These are phyloP conservation scores for Noctua janthina DNA, from an alignment of 2,888 invertebrate genomes.

Conservation along the genomic window DNA sequence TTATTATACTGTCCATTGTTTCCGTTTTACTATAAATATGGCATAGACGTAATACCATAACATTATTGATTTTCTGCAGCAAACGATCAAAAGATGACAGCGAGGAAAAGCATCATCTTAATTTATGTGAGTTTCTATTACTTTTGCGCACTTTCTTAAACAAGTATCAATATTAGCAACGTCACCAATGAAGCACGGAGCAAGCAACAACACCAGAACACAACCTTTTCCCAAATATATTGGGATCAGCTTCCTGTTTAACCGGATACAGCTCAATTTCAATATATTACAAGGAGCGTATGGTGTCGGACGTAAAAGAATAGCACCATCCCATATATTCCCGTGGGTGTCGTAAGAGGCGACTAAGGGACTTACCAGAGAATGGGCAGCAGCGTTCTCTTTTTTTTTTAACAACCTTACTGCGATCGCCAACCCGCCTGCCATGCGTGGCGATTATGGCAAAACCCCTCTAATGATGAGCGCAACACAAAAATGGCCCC, in stretches of 20 bases:
- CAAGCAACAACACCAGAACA: not conserved
- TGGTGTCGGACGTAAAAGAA: no score
- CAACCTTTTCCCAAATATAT: not conserved
- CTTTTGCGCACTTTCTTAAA: not conserved
- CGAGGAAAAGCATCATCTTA: not conserved
- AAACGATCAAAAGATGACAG: not conserved
- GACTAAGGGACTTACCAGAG: no score
- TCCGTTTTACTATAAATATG: constrained; percentile 25
- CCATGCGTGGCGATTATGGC: no score
- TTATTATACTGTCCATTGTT: constrained; percentile 32
- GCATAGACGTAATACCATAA: not conserved
- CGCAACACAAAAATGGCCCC: no score
- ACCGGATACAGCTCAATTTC: not conserved
- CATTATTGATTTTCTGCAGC: not conserved
- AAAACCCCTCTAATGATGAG: no score
- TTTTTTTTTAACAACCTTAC: no score
- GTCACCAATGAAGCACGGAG: not conserved
- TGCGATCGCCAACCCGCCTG: no score
- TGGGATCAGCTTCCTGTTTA: not conserved
- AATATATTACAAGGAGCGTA: not conserved
- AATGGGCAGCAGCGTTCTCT: no score
- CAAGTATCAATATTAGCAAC: not conserved
- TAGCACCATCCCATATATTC: no score
- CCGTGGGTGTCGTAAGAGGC: no score
- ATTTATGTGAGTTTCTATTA: constrained; percentile 11